Conservation (phyloP, 2,888 invertebrate species). For the Parapristionchus giblindavisi region DNA sequence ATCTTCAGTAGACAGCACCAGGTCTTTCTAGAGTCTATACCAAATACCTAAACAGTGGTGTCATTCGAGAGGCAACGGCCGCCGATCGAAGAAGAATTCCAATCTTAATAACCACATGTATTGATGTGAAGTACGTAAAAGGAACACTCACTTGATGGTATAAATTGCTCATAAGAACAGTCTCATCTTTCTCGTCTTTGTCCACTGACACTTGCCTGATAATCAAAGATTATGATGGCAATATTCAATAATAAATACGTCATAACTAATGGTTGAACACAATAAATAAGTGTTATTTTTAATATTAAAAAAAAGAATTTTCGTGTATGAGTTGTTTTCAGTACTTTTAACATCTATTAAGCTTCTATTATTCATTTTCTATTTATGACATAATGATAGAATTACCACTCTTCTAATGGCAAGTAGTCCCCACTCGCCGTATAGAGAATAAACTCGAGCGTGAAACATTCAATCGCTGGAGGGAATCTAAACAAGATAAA, state of each 20-base stretch:
- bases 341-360: background rate
- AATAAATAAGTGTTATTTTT: background rate
- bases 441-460: constrained; percentile 33
- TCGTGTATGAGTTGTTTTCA: background rate
- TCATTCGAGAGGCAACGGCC: constrained; percentile 31
- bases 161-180: constrained; percentile 30
- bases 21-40: no score
- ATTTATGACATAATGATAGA: background rate
- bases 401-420: constrained; percentile 33
- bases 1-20: no score
- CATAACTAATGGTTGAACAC: background rate
- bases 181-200: constrained; percentile 19
- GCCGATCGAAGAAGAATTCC: constrained; percentile 33
- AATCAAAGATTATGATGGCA: background rate
- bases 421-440: constrained; percentile 35
- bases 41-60: constrained; percentile 25
- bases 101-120: constrained; percentile 1
- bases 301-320: background rate
- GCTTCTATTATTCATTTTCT: no score
- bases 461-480: constrained; percentile 34
- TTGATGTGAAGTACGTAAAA: background rate
- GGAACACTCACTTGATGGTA: constrained; percentile 26
- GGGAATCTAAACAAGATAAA: constrained; percentile 9
- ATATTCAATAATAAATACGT: background rate
- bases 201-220: constrained; percentile 34